Conservation (phyloP, 2,888 invertebrate genomes). For the Nudaria mundana region DNA sequence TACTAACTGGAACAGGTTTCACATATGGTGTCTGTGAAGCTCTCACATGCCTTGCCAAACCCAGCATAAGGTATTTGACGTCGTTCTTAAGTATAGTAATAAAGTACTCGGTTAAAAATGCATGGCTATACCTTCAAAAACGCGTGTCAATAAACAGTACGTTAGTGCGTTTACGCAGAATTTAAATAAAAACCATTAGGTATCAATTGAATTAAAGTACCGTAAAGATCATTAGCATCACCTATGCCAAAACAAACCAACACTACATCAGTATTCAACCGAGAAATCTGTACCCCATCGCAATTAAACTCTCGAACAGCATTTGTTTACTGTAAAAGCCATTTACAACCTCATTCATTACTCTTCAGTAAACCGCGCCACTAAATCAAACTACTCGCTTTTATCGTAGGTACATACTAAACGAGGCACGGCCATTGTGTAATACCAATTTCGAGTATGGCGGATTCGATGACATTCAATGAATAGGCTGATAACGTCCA, state of each 20-base stretch:
- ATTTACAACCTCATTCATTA: not conserved
- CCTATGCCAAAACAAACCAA: not conserved
- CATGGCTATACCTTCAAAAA: no score
- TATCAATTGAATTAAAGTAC: no score
- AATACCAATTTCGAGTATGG: slow-evolving; percentile 40
- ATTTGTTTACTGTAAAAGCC: slow-evolving; percentile 1
- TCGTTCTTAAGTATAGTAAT: no score
- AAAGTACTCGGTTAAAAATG: no score
- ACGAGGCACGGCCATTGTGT: slow-evolving; percentile 44
- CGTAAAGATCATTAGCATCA: no score
- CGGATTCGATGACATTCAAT: slow-evolving; percentile 47
- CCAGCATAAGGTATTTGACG: no score
- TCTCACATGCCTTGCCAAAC: no score
- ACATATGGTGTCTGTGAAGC: no score
- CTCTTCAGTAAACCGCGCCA: not conserved
- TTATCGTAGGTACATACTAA: slow-evolving; percentile 14
- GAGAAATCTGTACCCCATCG: not conserved
- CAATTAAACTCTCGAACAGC: not conserved
- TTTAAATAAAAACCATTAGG: no score
- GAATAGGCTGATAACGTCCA: slow-evolving; percentile 41
- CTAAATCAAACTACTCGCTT: slow-evolving; percentile 7
- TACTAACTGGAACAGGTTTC: no score
- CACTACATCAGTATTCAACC: not conserved
- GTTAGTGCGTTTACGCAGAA: no score
- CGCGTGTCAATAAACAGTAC: no score